These are phyloP conservation scores for Hyppa rectilinea DNA, from an alignment of 2,888 invertebrate genomes.

Conservation along the genomic window DNA sequence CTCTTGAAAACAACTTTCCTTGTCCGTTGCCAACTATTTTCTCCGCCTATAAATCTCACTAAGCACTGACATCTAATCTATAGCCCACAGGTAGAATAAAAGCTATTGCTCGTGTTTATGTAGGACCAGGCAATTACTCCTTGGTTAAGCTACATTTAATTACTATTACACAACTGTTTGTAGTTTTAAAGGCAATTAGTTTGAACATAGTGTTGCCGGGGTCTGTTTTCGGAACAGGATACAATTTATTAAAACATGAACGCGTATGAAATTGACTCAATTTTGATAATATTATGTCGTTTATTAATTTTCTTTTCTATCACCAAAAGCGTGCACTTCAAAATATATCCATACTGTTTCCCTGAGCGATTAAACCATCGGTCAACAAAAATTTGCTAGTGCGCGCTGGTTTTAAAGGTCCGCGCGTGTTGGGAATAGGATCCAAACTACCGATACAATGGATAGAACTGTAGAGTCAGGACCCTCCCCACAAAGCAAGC, in stretches of 20 bases:
- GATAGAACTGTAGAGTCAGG: no score
- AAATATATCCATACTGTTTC: no score
- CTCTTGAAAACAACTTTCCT: slow-evolving; percentile 52
- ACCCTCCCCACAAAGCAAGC: no score
- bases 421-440: no score
- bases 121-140: slow-evolving; percentile 73
- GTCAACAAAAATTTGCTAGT: no score
- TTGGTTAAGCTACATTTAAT: slow-evolving; percentile 75
- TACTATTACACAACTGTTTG: slow-evolving; percentile 72
- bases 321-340: no score
- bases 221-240: slow-evolving; percentile 43
- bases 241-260: slow-evolving; percentile 43
- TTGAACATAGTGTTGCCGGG: slow-evolving; percentile 41
- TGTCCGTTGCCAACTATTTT: slow-evolving; percentile 68
- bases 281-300: no score
- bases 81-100: slow-evolving; percentile 71
- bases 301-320: no score
- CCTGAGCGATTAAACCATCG: no score
- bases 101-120: slow-evolving; percentile 68
- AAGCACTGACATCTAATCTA: slow-evolving; percentile 77
- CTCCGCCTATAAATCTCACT: slow-evolving; percentile 77
- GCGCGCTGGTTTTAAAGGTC: no score
- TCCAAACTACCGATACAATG: no score
- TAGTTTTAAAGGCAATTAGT: slow-evolving; percentile 72
- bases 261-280: slow-evolving; percentile 9